A percentile compares a stretch with the other conserved stretches of the same genome.
Evolutionary conservation across 2,888 invertebrate species (phyloP).

Genomic region (Catotricha subobsoleta): DNA sequence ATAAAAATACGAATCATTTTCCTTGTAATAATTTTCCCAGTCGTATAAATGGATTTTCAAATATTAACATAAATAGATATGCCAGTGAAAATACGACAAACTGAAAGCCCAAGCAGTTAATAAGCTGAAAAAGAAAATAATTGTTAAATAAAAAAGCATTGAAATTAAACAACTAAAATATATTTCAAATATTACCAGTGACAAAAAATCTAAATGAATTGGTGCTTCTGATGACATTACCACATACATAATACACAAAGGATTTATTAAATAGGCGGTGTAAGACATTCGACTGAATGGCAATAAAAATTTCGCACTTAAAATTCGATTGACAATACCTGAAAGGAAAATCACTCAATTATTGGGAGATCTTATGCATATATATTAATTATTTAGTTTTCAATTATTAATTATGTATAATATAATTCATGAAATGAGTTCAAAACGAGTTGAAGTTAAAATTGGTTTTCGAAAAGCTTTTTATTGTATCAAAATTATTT

Average conservation of each 20-base stretch:
- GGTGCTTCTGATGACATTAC: constrained; percentile 14
- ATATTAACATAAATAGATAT: constrained; percentile 10
- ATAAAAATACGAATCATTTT: no score
- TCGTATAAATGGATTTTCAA: constrained; percentile 11
- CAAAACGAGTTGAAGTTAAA: no score
- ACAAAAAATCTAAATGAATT: constrained; percentile 12
- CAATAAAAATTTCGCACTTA: constrained; percentile 15
- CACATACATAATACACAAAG: constrained; percentile 28
- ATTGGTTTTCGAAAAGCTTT: no score
- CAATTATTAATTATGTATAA: no score
- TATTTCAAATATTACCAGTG: constrained; percentile 11
- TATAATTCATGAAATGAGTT: no score
- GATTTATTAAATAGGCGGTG: constrained; percentile 33
- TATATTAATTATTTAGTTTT: no score
- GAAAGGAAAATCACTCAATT: constrained; percentile 11
- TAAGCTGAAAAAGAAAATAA: constrained; percentile 7
- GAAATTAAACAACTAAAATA: no score
- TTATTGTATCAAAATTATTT: no score
- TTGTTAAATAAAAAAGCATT: background rate
- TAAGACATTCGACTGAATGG: constrained; percentile 31
- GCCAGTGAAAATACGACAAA: constrained; percentile 8
- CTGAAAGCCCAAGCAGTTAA: constrained; percentile 8
- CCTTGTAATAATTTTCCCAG: background rate
- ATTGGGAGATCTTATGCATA: background rate
- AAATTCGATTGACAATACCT: constrained; percentile 28